Evolutionary conservation across 2,888 invertebrate species (phyloP), one percentile per base, ranked within the genome.

Genomic region (Candidula unifasciata): DNA sequence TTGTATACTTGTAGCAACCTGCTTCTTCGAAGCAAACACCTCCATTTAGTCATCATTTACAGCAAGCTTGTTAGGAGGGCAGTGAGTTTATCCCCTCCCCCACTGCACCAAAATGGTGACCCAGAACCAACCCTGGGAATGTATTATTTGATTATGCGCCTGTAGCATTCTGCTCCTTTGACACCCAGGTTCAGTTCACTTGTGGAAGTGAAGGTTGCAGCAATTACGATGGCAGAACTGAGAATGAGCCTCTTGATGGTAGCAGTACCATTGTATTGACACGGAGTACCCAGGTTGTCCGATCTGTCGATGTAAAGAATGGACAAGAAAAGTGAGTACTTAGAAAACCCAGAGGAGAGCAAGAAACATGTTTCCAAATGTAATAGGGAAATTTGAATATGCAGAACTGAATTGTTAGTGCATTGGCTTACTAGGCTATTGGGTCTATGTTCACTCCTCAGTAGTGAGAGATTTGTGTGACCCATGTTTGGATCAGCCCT

Each of bases 261-360:
- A 76, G 74, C 21, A 95, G 95, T 89, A 95, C 98, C 37, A 94
- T 99, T 64, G 95, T 99, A 27, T 94, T 99, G 81, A 95, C 96
- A 88, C 95, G 97, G 57, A 96, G 96, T 89, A 97, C 97, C 3
- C 97, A 97, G 93, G 97, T 97, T 13, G 96, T 99, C 21, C 95
- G 98, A 81, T 98, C 98, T 5, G 95, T 98, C 5, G 98, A 98
- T 92, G 96, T 97, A 0, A 95, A 96, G 80, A 96, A 96, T 18
- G 98, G 99, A 3, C 93, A 94, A 73, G 98, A 99, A 94, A 96
- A 96, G 96, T 97, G 89, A 79, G 79, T 44, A 10, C 54, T 60
- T 21, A 6, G 37, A 69, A 18, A 33, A 8, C 10, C 18, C 3
- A 30, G 33, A 30, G 30, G 30, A 2, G 16, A 33, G 30, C 3